Evolutionary conservation across 1,140 invertebrate species (phyloP).

Genomic region (Drosophila takahashii): DNA sequence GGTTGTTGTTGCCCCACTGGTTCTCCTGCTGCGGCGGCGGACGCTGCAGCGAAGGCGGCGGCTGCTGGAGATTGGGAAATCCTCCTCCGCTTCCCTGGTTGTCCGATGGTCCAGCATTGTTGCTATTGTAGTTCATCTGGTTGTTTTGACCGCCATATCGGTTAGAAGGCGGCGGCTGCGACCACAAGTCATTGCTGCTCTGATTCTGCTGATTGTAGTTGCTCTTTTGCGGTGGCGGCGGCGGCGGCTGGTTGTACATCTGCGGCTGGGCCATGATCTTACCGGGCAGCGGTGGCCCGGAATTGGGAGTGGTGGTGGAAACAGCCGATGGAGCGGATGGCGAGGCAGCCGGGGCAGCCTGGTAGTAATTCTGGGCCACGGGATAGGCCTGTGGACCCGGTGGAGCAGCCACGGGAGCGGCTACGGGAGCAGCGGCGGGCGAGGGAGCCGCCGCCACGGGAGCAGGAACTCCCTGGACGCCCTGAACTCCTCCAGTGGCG

Average conservation of each 20-base stretch:
- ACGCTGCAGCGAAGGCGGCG: slow-evolving; percentile 44
- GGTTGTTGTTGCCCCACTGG: slow-evolving; percentile 28
- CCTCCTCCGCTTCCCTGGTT: neutral
- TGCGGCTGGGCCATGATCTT: slow-evolving; percentile 79
- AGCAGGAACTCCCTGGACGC: slow-evolving; percentile 11
- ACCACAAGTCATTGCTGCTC: slow-evolving; percentile 8
- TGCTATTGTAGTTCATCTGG: slow-evolving; percentile 23
- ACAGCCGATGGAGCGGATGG: slow-evolving; percentile 44
- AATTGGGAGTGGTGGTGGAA: neutral
- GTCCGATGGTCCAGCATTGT: slow-evolving; percentile 10
- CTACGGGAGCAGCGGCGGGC: slow-evolving; percentile 6
- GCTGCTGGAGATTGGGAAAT: slow-evolving; percentile 67
- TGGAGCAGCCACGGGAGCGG: neutral
- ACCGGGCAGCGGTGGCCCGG: slow-evolving; percentile 11
- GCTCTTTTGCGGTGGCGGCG: slow-evolving; percentile 78
- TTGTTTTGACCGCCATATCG: slow-evolving; percentile 39
- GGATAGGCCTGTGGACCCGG: slow-evolving; percentile 49
- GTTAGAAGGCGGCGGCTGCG: slow-evolving; percentile 10
- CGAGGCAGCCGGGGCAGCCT: slow-evolving; percentile 19
- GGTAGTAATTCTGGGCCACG: slow-evolving; percentile 15
- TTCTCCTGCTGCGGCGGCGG: slow-evolving; percentile 14
- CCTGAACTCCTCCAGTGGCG: slow-evolving; percentile 5
- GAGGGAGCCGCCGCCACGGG: slow-evolving; percentile 17
- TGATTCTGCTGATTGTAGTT: slow-evolving; percentile 11
- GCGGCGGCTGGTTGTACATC: slow-evolving; percentile 84